A percentile compares a stretch with the other conserved stretches of the same genome.
These are phyloP conservation scores for Stegophylla sp. DNA, from an alignment of 2,888 invertebrate species.

Conservation along the genomic window DNA sequence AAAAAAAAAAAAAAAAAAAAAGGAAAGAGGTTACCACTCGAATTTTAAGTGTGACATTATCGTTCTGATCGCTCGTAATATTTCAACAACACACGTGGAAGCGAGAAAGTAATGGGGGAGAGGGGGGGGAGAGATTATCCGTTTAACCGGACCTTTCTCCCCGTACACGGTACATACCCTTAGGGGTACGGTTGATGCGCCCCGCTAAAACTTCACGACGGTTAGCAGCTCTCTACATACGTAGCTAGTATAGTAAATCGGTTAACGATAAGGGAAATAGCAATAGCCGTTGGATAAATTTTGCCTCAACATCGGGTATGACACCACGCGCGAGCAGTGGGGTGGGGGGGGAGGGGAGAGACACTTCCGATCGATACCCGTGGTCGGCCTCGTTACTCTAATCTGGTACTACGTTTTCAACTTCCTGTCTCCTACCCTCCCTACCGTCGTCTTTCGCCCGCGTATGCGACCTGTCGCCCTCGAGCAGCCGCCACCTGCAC, in stretches of 20 bases:
- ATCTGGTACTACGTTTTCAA: slow-evolving; percentile 46
- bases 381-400: slow-evolving; percentile 31
- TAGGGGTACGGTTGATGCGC: slow-evolving; percentile 29
- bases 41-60: slow-evolving; percentile 50
- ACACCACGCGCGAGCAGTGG: neutral
- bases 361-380: slow-evolving; percentile 33
- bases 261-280: slow-evolving; percentile 54
- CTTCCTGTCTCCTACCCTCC: slow-evolving; percentile 17
- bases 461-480: slow-evolving; percentile 30
- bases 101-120: neutral
- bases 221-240: no score
- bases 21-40: neutral
- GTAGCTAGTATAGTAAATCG: slow-evolving; percentile 27
- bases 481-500: slow-evolving; percentile 14
- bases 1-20: slow-evolving; percentile 6
- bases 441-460: neutral
- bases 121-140: slow-evolving; percentile 33
- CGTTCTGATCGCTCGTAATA: slow-evolving; percentile 28
- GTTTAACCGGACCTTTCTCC: slow-evolving; percentile 42
- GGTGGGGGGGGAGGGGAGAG: neutral
- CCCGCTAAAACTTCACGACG: slow-evolving; percentile 31
- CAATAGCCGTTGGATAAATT: slow-evolving; percentile 49
- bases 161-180: neutral
- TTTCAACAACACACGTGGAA: slow-evolving; percentile 30
- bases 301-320: slow-evolving; percentile 8